Evolutionary conservation across 2,113 vertebrate species (phyloP), one percentile per base, ranked within the genome.

Genomic region (Barnardius zonarius): DNA sequence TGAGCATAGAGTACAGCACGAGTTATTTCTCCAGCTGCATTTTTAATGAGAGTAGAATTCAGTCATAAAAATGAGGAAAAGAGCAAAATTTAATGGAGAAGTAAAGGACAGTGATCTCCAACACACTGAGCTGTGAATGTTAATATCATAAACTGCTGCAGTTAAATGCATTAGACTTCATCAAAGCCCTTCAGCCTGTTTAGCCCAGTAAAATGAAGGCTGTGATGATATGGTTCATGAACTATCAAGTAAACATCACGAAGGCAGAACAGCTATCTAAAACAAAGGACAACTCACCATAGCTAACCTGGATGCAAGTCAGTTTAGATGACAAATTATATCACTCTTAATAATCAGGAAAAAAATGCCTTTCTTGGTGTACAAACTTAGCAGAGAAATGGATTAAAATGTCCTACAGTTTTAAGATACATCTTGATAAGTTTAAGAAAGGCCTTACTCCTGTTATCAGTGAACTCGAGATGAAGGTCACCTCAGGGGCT

Each of bases 151-250:
- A 88, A 83, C 12, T 39, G 28, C 18, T 70, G 49, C 61, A 78
- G 22, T n/a, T 83, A 78, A 88, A 94, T 23, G 57, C 9, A 46
- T 37, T 51, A 33, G 54, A 67, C 15, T 83, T 59, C n/a, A 43
- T 67, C 51, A 86, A 83, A 91, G 28, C n/a, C 46, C 77, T 81
- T 84, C 39, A 83, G 73, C 39, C 35, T 28, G 2, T 48, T 80
- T 33, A 83, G 59, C 33, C 46, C 46, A 28, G 41, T 63, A 49
- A 81, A 91, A 89, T 28, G 55, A 84, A 89, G 31, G 37, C 10
- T 30, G 28, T 0, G 1, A 37, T 4, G 13, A 63, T 2, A 5
- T 14, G 49, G 28, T 44, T 88, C 37, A 24, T 8, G 3, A 83
- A 79, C 1, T 17, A 64, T 24, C 22, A 83, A 59, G 25, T 17